Conservation (phyloP, 53 echinoderm and acorn worm species). For the Zoroaster sp. region DNA sequence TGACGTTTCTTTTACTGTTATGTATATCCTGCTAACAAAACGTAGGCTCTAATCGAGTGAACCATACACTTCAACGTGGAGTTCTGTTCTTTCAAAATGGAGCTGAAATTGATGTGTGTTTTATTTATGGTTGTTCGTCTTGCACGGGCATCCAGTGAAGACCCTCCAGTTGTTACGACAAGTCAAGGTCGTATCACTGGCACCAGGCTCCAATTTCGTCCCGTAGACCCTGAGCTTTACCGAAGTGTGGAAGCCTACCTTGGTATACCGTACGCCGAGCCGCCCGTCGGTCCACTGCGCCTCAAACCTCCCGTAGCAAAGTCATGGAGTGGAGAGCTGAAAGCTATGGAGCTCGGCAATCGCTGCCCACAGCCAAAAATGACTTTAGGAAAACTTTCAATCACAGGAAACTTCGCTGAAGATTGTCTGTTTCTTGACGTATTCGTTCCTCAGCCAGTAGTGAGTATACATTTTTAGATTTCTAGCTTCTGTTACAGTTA, state of each 20-base stretch:
- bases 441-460: constrained; percentile 34
- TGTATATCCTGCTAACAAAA: too few relatives aligned
- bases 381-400: background rate
- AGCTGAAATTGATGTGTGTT: background rate
- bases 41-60: too few relatives aligned
- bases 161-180: background rate
- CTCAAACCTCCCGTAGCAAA: constrained; percentile 50
- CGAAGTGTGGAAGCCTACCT: constrained; percentile 32
- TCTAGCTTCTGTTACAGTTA: too few relatives aligned
- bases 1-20: too few relatives aligned
- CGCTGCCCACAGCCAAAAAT: background rate
- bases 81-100: too few relatives aligned
- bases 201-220: constrained; percentile 5
- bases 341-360: constrained; percentile 1
- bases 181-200: constrained; percentile 26
- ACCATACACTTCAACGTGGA: too few relatives aligned
- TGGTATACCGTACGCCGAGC: constrained; percentile 60
- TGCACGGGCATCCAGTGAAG: background rate
- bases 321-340: background rate
- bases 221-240: background rate
- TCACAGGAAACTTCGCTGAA: background rate
- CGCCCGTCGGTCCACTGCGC: constrained; percentile 52
- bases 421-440: constrained; percentile 42
- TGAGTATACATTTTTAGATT: background rate
- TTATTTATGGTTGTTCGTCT: background rate